Evolutionary conservation across 2,888 invertebrate genomes (phyloP), one percentile per base, ranked within the genome.

Genomic region (Hartigia nigra): DNA sequence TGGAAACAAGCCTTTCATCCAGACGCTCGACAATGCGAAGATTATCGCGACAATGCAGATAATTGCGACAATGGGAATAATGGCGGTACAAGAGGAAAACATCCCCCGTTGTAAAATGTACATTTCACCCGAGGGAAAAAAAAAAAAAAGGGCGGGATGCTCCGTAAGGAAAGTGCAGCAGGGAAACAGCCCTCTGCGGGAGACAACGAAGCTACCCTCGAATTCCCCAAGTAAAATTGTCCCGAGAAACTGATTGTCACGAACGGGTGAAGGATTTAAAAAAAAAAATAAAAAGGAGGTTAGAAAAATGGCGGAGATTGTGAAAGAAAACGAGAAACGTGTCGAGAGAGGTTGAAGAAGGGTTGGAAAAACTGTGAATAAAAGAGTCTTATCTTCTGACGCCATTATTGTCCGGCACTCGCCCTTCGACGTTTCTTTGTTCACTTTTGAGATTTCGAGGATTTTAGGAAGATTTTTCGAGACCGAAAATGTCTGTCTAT

Each of bases 11-110:
- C 9, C 9, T 77, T 70, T 78, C 37, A 72, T 23, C 78, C 74
- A 74, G 14, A 23, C 5, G 55, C 69, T 81, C 74, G 75, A 78
- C 76, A 79, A 78, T 76, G 74, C 70, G 72, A 23, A 82, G 77
- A 76, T 82, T 78, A 77, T 75, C 70, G 77, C 78, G 69, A 82
- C 82, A 82, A 81, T 82, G 78, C 77, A 79, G 78, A 81, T 82
- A 82, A 82, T 82, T 83, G 78, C 77, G 31, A 81, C 82, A 82
- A 82, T 77, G 77, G 70, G 74, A 77, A 77, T 75, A 79, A 81
- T 78, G 76, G 74, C 74, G 75, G 77, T 75, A 35, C 77, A 78
- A 74, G 74, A 79, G 78, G 79, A 37, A 34, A 31, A 35, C 72
- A 76, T 77, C 76, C 78, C 74, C 77, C 77, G 78, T 76, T 39